Conservation (phyloP, 2,888 invertebrate species). For the Heliconius ethilla region DNA sequence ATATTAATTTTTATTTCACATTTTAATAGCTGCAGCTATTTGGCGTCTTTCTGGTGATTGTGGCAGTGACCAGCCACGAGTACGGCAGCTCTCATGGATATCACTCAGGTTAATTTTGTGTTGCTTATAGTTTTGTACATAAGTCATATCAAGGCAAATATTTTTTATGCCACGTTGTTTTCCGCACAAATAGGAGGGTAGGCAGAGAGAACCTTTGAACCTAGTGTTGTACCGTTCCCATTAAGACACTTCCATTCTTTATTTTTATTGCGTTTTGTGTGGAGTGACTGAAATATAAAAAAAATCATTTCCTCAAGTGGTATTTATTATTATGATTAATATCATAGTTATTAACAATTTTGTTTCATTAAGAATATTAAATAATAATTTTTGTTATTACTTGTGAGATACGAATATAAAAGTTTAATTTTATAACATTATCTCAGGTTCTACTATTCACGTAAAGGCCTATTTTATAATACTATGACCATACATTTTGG, state of each 20-base stretch:
- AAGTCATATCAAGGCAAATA: background rate
- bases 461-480: no score
- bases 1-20: background rate
- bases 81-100: background rate
- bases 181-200: background rate
- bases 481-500: no score
- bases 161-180: background rate
- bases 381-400: no score
- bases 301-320: no score
- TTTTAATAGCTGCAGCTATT: constrained; percentile 1
- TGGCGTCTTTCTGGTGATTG: background rate
- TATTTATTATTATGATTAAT: no score
- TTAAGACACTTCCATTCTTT: background rate
- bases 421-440: no score
- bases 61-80: background rate
- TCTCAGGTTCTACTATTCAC: background rate
- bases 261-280: no score
- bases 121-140: background rate
- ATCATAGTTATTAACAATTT: no score
- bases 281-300: no score
- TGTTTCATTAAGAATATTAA: no score
- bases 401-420: no score
- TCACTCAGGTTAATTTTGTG: background rate
- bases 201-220: background rate
- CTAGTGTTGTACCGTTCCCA: background rate